Conservation (phyloP, 2,888 invertebrate species). For the Zaprionus obscuricornis region DNA sequence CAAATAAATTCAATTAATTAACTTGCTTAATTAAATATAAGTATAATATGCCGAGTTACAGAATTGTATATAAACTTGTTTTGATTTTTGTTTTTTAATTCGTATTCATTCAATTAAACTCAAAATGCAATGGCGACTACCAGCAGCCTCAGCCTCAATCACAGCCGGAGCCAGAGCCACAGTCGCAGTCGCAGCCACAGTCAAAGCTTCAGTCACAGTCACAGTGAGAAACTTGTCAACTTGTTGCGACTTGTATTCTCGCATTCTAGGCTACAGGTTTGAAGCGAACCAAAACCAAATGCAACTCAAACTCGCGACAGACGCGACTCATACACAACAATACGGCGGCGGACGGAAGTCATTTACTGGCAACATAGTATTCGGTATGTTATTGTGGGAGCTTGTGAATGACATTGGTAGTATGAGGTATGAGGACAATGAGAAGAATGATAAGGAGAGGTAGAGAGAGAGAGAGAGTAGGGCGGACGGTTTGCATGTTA, state of each 20-base stretch:
- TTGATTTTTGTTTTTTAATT: constrained; percentile 52
- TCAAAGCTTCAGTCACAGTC: not conserved
- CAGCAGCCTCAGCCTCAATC: constrained; percentile 11
- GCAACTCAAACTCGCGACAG: constrained; percentile 37
- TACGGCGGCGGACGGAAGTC: constrained; percentile 32
- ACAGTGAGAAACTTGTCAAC: constrained; percentile 19
- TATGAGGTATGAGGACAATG: not conserved
- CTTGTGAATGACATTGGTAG: constrained; percentile 19
- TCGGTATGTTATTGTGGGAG: not conserved
- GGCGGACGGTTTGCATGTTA: constrained; percentile 39
- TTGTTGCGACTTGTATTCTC: constrained; percentile 35
- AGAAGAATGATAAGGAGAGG: not conserved
- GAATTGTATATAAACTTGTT: constrained; percentile 42
- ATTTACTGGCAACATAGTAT: constrained; percentile 35
- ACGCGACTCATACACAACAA: constrained; percentile 17
- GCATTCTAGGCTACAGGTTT: constrained; percentile 10
- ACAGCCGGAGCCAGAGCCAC: no score
- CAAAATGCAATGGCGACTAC: constrained; percentile 28
- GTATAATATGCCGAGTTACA: constrained; percentile 41
- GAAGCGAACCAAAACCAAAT: constrained; percentile 28
- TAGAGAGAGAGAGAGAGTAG: not conserved
- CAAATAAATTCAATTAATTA: constrained; percentile 62
- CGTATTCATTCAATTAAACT: constrained; percentile 58
- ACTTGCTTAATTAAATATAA: constrained; percentile 56
- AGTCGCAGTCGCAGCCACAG: no score